phyloP scores from a whole-genome alignment of 2,113 vertebrate species.

The Epinephelus cyanopodus region DNA sequence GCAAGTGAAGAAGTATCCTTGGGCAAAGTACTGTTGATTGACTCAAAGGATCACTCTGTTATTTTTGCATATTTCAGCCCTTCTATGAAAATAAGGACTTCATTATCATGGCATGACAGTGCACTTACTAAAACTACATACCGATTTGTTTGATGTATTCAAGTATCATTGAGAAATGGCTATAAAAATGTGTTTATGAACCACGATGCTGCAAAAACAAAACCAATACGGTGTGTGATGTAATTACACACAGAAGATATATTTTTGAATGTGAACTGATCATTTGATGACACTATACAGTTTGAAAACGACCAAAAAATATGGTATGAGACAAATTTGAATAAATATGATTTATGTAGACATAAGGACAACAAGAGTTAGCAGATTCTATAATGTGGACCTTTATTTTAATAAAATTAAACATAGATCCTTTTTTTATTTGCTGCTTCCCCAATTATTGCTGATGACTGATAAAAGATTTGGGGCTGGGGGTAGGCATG shows the following conservation, averaged over 20 bases:
- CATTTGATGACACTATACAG: too few species aligned
- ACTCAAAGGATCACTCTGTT: background rate
- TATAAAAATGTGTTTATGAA: background rate
- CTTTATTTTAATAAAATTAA: too few species aligned
- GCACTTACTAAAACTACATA: background rate
- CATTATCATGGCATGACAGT: background rate
- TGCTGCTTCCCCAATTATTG: too few species aligned
- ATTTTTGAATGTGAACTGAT: background rate
- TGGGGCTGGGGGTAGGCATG: too few species aligned
- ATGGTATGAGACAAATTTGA: too few species aligned
- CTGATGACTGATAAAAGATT: too few species aligned
- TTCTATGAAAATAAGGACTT: background rate
- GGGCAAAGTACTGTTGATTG: constrained; percentile 4
- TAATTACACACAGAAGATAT: background rate
- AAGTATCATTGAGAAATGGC: background rate
- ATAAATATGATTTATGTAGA: too few species aligned
- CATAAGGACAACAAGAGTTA: too few species aligned
- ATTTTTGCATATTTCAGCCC: background rate
- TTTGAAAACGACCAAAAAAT: background rate
- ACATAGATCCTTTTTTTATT: too few species aligned
- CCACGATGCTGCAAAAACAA: background rate
- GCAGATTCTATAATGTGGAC: too few species aligned
- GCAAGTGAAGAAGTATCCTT: constrained; percentile 25
- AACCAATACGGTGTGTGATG: too few species aligned
- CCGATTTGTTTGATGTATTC: background rate